Base-by-base conservation (phyloP, 2,797 vertebrate genomes). In the Catamblyrhynchus diadema region DNA sequence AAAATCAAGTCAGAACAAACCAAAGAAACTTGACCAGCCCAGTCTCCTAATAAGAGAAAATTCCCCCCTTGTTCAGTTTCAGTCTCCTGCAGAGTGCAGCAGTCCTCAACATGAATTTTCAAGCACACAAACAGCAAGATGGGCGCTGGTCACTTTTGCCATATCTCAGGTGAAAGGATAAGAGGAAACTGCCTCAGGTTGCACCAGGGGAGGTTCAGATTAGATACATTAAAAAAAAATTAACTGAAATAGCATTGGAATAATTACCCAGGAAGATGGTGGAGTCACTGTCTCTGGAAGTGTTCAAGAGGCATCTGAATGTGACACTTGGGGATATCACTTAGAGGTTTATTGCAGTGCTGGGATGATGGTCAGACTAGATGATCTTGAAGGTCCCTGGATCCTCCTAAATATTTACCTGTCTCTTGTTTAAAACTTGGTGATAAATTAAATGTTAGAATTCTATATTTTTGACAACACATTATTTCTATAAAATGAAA, bases 401-500 rank as follows among this genome's bases (percentile, higher is more conserved):
- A 60, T 14, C 6, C 19, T 81, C 70, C 69, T 61, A 65, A 74
- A 72, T 62, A 83, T 44, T 64, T 61, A 23, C 28, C 32, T 33
- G 11, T 42, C 20, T 83, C 9, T 54, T 85, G 28, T 56, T 78
- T 84, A 81, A 90, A 59, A 8, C 23, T 56, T 44, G 35, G 66
- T 10, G 23, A 83, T 41, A 85, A 70, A 82, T 65, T n/a, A 72
- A 77, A 70, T 42, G 11, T 44, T 81, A 42, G 18, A 56, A 9
- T 42, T 71, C 28, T 59, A 2, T 47, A 59, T 57, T 92, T 86
- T 42, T 77, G 35, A 47, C 14, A 50, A 41, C 60, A 42, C 10
- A 12, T 59, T 45, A 81, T 75, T 87, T 86, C 86, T 65, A 48
- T 39, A 67, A 90, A 93, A 90, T 51, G 39, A 70, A 62, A 94